These are phyloP conservation scores for Vulpes lagopus DNA, from an alignment of 2,113 vertebrate genomes.

Conservation along the genomic window DNA sequence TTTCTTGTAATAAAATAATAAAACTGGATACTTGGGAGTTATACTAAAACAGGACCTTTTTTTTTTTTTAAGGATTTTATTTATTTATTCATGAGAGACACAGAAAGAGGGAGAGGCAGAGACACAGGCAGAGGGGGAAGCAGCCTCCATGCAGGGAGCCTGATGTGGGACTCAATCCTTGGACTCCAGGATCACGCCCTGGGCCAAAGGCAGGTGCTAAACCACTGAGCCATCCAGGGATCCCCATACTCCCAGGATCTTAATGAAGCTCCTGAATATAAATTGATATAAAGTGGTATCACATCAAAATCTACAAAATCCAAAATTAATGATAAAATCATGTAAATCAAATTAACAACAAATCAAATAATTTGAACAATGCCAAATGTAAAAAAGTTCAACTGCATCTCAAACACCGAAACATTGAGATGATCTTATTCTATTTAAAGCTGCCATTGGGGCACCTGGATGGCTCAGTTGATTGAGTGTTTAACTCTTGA, in stretches of 20 bases:
- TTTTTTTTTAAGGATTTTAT: too few species aligned
- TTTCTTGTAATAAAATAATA: slow-evolving; percentile 5
- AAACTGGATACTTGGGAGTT: not conserved
- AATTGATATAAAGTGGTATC: not conserved
- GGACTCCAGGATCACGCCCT: too few species aligned
- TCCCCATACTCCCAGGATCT: not conserved
- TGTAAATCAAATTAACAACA: not conserved
- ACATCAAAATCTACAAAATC: slow-evolving; percentile 41
- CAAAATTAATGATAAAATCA: slow-evolving; percentile 44
- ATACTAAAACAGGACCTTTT: not conserved
- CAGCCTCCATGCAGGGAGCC: too few species aligned
- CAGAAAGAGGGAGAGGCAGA: too few species aligned
- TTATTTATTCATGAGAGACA: too few species aligned
- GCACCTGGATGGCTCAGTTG: not conserved
- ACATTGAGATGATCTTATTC: not conserved
- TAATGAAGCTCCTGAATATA: slow-evolving; percentile 33
- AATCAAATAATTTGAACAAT: slow-evolving; percentile 34
- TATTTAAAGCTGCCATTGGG: not conserved
- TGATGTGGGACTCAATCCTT: too few species aligned
- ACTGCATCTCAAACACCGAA: not conserved
- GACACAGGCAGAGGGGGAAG: too few species aligned
- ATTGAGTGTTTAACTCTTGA: not conserved
- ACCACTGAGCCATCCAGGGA: too few species aligned
- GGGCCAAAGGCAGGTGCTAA: too few species aligned
- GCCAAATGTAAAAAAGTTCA: not conserved